A percentile compares a stretch with the other conserved stretches of the same genome.
phyloP scores from a whole-genome alignment of 2,113 vertebrate species.

The Galeopterus variegatus region DNA sequence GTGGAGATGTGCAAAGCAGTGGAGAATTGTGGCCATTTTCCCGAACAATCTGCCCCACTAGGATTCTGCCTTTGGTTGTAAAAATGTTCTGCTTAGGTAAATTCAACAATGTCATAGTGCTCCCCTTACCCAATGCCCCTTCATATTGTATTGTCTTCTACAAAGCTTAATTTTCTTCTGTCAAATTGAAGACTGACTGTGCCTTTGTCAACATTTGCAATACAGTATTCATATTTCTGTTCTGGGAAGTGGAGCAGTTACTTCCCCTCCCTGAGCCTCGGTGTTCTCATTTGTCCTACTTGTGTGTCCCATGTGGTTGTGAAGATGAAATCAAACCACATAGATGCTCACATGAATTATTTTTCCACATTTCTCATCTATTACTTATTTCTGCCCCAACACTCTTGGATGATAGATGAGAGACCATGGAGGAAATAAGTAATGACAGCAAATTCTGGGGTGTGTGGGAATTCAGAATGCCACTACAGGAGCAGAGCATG shows the following conservation, averaged over 20 bases:
- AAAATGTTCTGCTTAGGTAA: not conserved
- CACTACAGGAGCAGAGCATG: not conserved
- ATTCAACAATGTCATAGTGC: not conserved
- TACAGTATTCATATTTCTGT: not conserved
- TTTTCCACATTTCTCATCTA: not conserved
- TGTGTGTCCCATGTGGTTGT: not conserved
- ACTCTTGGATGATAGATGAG: not conserved
- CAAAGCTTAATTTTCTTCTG: not conserved
- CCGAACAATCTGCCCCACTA: not conserved
- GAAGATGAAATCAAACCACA: not conserved
- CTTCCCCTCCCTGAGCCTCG: not conserved
- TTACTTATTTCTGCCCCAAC: not conserved
- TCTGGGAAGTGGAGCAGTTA: not conserved
- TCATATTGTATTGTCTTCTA: not conserved
- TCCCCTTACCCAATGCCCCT: too few species aligned
- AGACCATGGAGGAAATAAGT: not conserved
- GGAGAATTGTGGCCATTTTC: not conserved
- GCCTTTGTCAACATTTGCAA: not conserved
- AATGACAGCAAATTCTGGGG: not conserved
- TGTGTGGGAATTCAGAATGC: not conserved
- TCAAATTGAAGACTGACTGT: not conserved
- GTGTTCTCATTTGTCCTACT: not conserved
- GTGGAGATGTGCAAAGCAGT: not conserved
- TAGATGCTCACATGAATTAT: not conserved
- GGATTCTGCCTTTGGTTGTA: not conserved